phyloP scores from a whole-genome alignment of 2,113 vertebrate species.

The Toxotes chatareus region DNA sequence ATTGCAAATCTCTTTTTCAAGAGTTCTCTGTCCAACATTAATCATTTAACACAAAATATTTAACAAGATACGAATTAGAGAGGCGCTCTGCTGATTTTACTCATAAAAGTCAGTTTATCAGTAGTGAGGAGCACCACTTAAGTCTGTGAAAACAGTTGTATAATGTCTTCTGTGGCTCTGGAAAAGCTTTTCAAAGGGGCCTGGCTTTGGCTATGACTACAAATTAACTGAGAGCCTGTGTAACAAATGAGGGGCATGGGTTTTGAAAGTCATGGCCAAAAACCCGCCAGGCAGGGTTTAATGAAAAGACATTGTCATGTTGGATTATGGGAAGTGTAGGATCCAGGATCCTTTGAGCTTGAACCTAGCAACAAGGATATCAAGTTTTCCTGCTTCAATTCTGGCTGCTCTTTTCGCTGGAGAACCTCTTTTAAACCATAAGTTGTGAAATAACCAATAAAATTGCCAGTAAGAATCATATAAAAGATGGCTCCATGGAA shows the following conservation, averaged over 20 bases:
- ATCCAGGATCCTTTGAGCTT: background rate
- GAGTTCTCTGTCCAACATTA: background rate
- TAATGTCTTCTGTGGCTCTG: background rate
- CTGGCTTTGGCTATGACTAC: conserved; percentile 1
- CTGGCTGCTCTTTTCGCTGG: too few relatives aligned
- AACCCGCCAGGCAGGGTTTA: background rate
- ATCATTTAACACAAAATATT: background rate
- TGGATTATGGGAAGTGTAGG: background rate
- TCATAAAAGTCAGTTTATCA: background rate
- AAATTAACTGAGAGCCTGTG: conserved; percentile 2
- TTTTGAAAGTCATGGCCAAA: background rate
- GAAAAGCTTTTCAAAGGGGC: conserved; percentile 1
- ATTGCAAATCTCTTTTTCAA: background rate
- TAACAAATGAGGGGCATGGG: background rate
- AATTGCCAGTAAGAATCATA: too few relatives aligned
- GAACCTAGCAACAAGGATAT: background rate
- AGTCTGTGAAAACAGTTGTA: background rate
- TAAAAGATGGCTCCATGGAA: background rate
- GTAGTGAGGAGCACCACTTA: background rate
- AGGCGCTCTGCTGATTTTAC: background rate
- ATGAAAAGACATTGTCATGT: background rate
- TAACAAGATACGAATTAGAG: background rate
- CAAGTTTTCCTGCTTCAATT: background rate
- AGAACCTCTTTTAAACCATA: background rate
- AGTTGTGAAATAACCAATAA: conserved; percentile 2